Percentiles rank a stretch among this genome's conserved stretches.
phyloP scores from a whole-genome alignment of 2,797 vertebrate genomes.

The Tokudaia tokunoshimensis region DNA sequence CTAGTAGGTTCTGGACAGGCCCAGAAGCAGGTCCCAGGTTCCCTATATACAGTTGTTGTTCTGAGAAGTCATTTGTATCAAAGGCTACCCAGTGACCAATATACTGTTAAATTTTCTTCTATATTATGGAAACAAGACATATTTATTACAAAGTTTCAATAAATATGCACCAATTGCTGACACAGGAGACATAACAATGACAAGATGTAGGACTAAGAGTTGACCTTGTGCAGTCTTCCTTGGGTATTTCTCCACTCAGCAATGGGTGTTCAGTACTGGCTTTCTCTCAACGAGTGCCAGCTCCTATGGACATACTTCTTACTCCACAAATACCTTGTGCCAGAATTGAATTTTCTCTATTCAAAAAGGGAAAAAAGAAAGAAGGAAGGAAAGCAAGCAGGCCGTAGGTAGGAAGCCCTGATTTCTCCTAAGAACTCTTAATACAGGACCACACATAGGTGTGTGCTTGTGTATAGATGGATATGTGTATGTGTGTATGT shows the following conservation, averaged over 20 bases:
- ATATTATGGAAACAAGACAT: not conserved
- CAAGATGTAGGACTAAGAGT: not conserved
- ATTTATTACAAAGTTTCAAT: conserved; percentile 56
- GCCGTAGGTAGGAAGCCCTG: not conserved
- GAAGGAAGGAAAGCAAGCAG: not conserved
- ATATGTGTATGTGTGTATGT: not conserved
- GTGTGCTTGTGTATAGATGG: not conserved
- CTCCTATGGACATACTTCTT: not conserved
- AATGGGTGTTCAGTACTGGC: not conserved
- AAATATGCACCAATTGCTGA: not conserved
- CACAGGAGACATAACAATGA: conserved; percentile 22
- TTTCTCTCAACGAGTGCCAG: not conserved
- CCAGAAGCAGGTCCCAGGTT: not conserved
- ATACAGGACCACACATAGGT: not conserved
- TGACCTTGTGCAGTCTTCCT: not conserved
- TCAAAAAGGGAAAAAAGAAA: not conserved
- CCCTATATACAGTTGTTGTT: conserved; percentile 19
- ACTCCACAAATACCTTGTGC: not conserved
- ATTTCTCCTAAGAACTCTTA: conserved; percentile 30
- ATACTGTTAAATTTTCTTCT: conserved; percentile 40
- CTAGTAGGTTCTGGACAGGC: not conserved
- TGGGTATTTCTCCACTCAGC: not conserved
- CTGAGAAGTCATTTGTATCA: not conserved
- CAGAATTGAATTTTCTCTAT: not conserved
- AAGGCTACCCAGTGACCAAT: conserved; percentile 37